Evolutionary conservation across 1,140 invertebrate species (phyloP).

Genomic region (Lasaia peninsularis): DNA sequence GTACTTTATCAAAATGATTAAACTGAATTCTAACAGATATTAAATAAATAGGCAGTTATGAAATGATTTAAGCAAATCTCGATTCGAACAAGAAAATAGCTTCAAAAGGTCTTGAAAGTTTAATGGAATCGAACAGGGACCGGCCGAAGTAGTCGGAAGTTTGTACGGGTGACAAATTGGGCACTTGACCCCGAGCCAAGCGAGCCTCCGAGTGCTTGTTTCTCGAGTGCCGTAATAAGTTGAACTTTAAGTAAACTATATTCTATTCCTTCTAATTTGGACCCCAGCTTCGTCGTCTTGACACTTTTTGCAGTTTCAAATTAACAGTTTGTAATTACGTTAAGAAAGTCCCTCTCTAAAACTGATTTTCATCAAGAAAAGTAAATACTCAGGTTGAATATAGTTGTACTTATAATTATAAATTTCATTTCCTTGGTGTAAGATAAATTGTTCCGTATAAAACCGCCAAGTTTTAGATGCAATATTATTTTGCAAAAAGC

Average conservation of each 20-base stretch:
- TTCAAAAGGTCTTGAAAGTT: constrained; percentile 75
- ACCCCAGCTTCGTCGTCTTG: constrained; percentile 43
- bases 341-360: constrained; percentile 21
- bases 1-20: not conserved
- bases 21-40: constrained; percentile 8
- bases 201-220: constrained; percentile 67
- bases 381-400: constrained; percentile 7
- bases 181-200: constrained; percentile 70
- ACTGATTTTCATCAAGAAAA: constrained; percentile 12
- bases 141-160: constrained; percentile 64
- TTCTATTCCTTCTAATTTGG: constrained; percentile 75
- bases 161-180: constrained; percentile 76
- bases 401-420: constrained; percentile 17
- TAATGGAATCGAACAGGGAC: constrained; percentile 74
- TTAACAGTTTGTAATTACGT: constrained; percentile 55
- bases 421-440: constrained; percentile 15
- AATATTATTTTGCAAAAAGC: constrained; percentile 56
- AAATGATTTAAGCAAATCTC: constrained; percentile 70
- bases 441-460: constrained; percentile 20
- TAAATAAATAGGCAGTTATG: constrained; percentile 33
- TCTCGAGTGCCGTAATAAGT: constrained; percentile 74
- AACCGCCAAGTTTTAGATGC: constrained; percentile 32
- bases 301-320: constrained; percentile 61
- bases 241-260: constrained; percentile 77
- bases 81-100: constrained; percentile 72